Percentiles rank a stretch among this genome's conserved stretches.
Evolutionary conservation across 2,888 invertebrate genomes (phyloP).

Genomic region (Nymphalis urticae): DNA sequence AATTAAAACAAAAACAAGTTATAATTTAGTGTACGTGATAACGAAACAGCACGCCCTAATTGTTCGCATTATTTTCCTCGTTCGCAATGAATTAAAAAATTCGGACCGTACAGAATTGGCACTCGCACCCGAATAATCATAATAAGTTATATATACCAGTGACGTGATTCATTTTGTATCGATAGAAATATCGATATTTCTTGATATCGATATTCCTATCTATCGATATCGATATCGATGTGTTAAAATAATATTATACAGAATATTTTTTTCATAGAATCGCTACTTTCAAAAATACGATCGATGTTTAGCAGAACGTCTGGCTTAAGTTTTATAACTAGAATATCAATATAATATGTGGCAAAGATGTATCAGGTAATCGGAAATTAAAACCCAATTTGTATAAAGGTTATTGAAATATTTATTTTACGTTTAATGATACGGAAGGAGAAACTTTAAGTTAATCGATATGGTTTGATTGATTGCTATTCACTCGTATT

Average conservation of each 20-base stretch:
- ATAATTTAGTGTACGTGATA: constrained; percentile 19
- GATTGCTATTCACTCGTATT: not conserved
- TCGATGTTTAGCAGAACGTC: too few species aligned
- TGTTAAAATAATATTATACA: too few species aligned
- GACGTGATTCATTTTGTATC: too few species aligned
- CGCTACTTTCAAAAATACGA: too few species aligned
- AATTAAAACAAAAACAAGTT: constrained; percentile 20
- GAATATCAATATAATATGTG: too few species aligned
- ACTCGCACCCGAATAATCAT: not conserved
- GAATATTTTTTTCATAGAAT: too few species aligned
- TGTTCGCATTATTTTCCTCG: constrained; percentile 26
- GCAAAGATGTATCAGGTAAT: not conserved
- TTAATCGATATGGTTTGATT: constrained; percentile 9
- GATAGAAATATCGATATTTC: too few species aligned
- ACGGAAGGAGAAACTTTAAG: constrained; percentile 10
- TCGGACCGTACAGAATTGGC: constrained; percentile 13
- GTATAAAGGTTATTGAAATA: not conserved
- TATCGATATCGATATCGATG: too few species aligned
- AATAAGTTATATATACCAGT: too few species aligned
- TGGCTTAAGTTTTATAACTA: too few species aligned
- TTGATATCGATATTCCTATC: too few species aligned
- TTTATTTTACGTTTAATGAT: constrained; percentile 9
- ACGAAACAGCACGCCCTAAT: constrained; percentile 33
- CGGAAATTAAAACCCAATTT: not conserved
- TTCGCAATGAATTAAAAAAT: constrained; percentile 19